Percentiles rank a stretch among this genome's conserved stretches.
phyloP scores from a whole-genome alignment of 2,888 invertebrate genomes.

The Limenitis camilla region DNA sequence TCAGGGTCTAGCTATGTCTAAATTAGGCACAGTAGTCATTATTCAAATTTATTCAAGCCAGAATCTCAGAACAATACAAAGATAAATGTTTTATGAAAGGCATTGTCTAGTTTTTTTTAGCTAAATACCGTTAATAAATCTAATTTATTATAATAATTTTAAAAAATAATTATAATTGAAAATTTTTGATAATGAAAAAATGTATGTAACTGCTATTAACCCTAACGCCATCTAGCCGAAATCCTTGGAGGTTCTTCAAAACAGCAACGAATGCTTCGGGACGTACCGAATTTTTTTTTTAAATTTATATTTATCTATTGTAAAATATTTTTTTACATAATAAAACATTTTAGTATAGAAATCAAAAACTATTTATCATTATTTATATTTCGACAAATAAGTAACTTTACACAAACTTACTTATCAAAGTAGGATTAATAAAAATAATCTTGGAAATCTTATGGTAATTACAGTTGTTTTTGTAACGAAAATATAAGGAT shows the following conservation, averaged over 20 bases:
- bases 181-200: slow-evolving; percentile 1
- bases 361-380: too few relatives aligned
- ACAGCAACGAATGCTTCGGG: slow-evolving; percentile 64
- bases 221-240: slow-evolving; percentile 72
- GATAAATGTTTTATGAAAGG: not conserved
- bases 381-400: too few relatives aligned
- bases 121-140: not conserved
- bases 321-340: not conserved
- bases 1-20: slow-evolving; percentile 6
- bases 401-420: too few relatives aligned
- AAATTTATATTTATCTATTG: not conserved
- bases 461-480: too few relatives aligned
- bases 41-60: slow-evolving; percentile 46
- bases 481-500: too few relatives aligned
- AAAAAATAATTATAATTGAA: not conserved
- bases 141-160: not conserved
- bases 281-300: slow-evolving; percentile 41
- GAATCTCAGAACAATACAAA: slow-evolving; percentile 27
- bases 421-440: too few relatives aligned
- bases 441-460: too few relatives aligned
- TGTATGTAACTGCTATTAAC: slow-evolving; percentile 13
- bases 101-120: not conserved
- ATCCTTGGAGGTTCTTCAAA: slow-evolving; percentile 68
- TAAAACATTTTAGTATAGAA: too few relatives aligned
- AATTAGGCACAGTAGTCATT: slow-evolving; percentile 31